Conservation (phyloP, 2,888 invertebrate species). For the Leptinotarsa rubiginosa region DNA sequence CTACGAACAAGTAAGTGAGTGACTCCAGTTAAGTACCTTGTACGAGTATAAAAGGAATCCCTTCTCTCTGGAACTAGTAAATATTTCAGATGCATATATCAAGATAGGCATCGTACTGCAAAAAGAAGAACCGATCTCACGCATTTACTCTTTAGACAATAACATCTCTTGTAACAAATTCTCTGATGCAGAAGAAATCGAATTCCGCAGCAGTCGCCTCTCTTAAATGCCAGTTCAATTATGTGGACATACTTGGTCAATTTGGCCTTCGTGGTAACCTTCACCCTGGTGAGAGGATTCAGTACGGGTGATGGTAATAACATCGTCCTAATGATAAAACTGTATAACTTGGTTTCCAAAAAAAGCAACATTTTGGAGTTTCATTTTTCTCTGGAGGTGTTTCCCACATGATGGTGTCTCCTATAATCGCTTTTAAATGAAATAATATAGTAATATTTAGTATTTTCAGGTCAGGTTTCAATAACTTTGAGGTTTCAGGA, state of each 20-base stretch:
- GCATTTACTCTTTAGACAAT: constrained; percentile 22
- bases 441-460: no score
- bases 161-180: constrained; percentile 21
- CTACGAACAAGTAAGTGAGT: not conserved
- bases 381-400: no score
- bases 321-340: not conserved
- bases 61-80: constrained; percentile 6
- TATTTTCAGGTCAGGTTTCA: no score
- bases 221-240: constrained; percentile 45
- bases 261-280: constrained; percentile 42
- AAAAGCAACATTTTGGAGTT: not conserved
- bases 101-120: constrained; percentile 22
- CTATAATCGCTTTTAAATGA: no score
- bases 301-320: constrained; percentile 25
- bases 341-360: not conserved
- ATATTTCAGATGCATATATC: constrained; percentile 15
- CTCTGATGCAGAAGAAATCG: constrained; percentile 32
- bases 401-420: no score
- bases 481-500: no score
- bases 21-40: not conserved
- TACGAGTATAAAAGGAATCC: constrained; percentile 18
- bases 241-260: constrained; percentile 42
- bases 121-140: constrained; percentile 20
- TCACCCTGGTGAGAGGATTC: constrained; percentile 38
- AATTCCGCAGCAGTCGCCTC: constrained; percentile 34